Conservation (phyloP, 2,888 invertebrate species). For the Myopa testacea region DNA sequence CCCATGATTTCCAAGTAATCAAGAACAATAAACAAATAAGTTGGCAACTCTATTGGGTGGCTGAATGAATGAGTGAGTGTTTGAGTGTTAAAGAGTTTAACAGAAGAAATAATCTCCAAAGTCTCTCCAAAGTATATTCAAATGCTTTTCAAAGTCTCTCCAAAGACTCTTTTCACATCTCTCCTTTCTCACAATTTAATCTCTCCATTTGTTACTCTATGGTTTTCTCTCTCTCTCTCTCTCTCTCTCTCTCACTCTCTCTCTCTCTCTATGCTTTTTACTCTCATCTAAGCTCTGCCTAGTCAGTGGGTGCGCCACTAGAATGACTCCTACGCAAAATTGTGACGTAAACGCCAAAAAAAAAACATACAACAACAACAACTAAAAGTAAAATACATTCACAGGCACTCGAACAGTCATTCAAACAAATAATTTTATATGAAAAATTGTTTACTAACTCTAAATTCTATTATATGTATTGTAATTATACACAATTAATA, state of each 20-base stretch:
- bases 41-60: too few species aligned
- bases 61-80: too few species aligned
- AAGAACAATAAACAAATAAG: too few species aligned
- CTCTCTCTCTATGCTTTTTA: constrained; percentile 11
- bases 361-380: constrained; percentile 16
- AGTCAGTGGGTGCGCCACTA: constrained; percentile 66
- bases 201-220: background rate
- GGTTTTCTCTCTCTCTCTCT: background rate
- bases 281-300: constrained; percentile 36
- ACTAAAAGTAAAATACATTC: constrained; percentile 1
- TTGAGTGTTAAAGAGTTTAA: too few species aligned
- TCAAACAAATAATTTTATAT: background rate
- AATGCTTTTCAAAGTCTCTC: too few species aligned
- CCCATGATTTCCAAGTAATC: too few species aligned
- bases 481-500: too few species aligned
- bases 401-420: background rate
- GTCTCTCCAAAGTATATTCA: too few species aligned
- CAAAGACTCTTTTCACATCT: background rate
- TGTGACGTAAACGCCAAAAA: constrained; percentile 67
- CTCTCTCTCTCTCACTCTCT: constrained; percentile 12
- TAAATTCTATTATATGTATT: too few species aligned
- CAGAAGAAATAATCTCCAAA: too few species aligned
- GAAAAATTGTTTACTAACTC: too few species aligned
- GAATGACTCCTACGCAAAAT: constrained; percentile 68
- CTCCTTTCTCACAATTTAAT: background rate